A percentile compares a stretch with the other conserved stretches of the same genome.
These are phyloP conservation scores for Dynastes tityus DNA, from an alignment of 2,888 invertebrate species.

Conservation along the genomic window DNA sequence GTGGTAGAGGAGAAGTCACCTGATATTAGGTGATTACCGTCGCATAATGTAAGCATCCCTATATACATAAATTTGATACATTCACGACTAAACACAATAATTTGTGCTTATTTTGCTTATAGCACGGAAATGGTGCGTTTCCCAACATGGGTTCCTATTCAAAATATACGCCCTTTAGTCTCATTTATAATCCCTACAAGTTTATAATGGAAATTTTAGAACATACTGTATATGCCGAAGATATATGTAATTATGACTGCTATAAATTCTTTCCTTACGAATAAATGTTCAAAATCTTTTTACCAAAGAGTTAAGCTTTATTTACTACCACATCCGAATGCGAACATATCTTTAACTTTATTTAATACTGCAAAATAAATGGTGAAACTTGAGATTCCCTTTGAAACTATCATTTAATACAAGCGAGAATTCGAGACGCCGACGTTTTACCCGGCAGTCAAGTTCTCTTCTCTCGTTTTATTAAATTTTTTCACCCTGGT, in stretches of 20 bases:
- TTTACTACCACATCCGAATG: constrained; percentile 8
- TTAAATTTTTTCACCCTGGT: constrained; percentile 28
- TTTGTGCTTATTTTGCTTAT: no score
- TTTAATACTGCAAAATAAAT: constrained; percentile 22
- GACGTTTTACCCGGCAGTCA: constrained; percentile 10
- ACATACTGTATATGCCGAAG: neutral
- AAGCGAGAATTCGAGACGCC: constrained; percentile 13
- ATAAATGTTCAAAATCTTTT: constrained; percentile 20
- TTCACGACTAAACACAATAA: no score
- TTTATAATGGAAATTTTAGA: no score
- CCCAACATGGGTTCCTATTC: no score
- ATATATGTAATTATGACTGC: neutral
- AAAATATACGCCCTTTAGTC: no score
- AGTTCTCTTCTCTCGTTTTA: constrained; percentile 22
- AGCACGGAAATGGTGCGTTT: no score
- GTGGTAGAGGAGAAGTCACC: no score
- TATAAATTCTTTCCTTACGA: neutral
- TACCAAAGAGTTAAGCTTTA: neutral
- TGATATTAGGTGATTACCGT: no score
- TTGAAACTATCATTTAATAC: constrained; percentile 31
- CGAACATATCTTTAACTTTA: constrained; percentile 1
- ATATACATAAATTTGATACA: no score
- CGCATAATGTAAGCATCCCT: no score
- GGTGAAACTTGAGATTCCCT: constrained; percentile 12
- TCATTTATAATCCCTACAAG: no score